These are phyloP conservation scores for Varanus salvator DNA, from an alignment of 2,113 vertebrate genomes.

Conservation along the genomic window DNA sequence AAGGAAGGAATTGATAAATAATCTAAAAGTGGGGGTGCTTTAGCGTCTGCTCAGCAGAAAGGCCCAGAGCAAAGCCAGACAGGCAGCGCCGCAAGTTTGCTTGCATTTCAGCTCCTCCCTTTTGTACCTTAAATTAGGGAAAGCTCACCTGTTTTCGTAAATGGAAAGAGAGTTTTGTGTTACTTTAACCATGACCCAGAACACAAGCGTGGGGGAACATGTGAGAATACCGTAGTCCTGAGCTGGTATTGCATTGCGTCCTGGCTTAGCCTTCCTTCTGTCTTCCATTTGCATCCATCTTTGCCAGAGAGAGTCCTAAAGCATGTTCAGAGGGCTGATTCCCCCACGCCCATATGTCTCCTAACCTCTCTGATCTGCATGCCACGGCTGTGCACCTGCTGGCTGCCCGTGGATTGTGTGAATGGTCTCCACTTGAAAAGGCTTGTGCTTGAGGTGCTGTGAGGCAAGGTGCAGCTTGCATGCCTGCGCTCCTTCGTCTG, in stretches of 20 bases:
- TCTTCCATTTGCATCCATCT: background rate
- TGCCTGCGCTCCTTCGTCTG: background rate
- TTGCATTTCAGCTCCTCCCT: background rate
- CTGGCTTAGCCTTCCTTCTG: background rate
- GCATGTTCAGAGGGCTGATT: background rate
- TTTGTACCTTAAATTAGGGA: background rate
- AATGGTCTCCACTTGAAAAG: background rate
- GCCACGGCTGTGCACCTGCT: too few species aligned
- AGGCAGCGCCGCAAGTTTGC: background rate
- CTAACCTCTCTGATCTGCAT: background rate
- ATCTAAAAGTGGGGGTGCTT: background rate
- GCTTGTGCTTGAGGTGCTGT: background rate
- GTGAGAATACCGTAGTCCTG: too few species aligned
- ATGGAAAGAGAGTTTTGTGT: background rate
- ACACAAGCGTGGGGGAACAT: background rate
- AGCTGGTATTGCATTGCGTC: background rate
- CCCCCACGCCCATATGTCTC: background rate
- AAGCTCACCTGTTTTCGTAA: background rate
- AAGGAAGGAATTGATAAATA: background rate
- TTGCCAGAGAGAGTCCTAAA: background rate
- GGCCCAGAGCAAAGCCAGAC: background rate
- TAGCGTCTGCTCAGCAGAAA: background rate
- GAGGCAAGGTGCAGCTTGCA: background rate
- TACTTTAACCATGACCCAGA: background rate
- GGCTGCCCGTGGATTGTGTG: background rate